phyloP scores from a whole-genome alignment of 2,888 invertebrate genomes.

The Neoscelio sp. region DNA sequence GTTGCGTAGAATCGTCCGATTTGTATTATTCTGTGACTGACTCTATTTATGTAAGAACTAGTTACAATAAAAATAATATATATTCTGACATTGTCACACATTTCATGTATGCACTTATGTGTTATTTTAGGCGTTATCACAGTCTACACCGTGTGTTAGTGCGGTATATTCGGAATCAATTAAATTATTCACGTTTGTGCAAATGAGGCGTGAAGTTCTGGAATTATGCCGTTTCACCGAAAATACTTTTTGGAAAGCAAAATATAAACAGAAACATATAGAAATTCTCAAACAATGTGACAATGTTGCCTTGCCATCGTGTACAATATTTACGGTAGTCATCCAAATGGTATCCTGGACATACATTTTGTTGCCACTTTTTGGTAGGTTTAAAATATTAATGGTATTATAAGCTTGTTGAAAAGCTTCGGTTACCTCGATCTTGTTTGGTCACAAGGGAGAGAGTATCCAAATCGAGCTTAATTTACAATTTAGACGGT shows the following conservation, averaged over 20 bases:
- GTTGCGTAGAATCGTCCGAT: slow-evolving; percentile 17
- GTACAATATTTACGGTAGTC: slow-evolving; percentile 10
- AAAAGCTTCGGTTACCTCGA: too few species aligned
- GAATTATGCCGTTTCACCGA: slow-evolving; percentile 32
- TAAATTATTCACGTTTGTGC: slow-evolving; percentile 20
- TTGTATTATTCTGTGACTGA: slow-evolving; percentile 18
- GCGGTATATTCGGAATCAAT: slow-evolving; percentile 15
- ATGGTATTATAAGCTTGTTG: too few species aligned
- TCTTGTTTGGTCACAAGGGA: too few species aligned
- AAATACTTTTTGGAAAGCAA: slow-evolving; percentile 13
- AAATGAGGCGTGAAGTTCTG: background rate
- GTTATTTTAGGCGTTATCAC: background rate
- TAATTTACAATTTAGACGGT: too few species aligned
- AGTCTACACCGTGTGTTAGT: background rate
- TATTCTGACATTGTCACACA: background rate
- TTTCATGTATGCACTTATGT: background rate
- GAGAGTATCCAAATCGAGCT: too few species aligned
- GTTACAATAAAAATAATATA: background rate
- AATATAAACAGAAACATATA: slow-evolving; percentile 16
- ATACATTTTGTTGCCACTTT: slow-evolving; percentile 16
- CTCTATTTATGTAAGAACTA: slow-evolving; percentile 32
- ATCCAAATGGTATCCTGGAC: slow-evolving; percentile 1
- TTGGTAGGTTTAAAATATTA: slow-evolving; percentile 29
- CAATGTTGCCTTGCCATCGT: slow-evolving; percentile 2
- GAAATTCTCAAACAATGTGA: slow-evolving; percentile 19